phyloP scores from a whole-genome alignment of 2,113 vertebrate genomes.

The Excalfactoria chinensis region DNA sequence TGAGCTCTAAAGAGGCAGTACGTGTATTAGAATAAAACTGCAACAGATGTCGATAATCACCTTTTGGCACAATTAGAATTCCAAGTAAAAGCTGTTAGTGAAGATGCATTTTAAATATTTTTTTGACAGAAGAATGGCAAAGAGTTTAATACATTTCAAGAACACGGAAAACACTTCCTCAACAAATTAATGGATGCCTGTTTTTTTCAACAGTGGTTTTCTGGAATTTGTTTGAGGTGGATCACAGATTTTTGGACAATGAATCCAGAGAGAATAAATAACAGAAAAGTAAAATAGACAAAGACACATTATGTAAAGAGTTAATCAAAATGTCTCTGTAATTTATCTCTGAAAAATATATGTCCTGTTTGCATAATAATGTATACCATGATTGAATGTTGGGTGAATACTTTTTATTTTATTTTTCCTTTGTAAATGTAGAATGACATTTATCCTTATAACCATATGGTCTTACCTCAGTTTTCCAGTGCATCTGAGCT shows the following conservation, averaged over 20 bases:
- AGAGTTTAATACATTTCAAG: neutral
- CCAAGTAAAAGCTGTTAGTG: neutral
- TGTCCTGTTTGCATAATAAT: neutral
- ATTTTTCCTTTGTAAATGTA: neutral
- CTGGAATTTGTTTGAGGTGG: neutral
- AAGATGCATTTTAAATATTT: neutral
- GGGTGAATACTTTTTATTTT: neutral
- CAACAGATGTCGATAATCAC: neutral
- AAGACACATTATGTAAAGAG: neutral
- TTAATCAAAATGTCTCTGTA: neutral
- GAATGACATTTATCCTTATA: neutral
- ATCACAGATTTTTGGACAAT: neutral
- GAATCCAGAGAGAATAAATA: neutral
- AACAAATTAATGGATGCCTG: neutral
- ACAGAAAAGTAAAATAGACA: neutral
- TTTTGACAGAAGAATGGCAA: neutral
- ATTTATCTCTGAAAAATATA: neutral
- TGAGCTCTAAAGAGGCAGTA: neutral
- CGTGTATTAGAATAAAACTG: neutral
- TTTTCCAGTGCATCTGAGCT: neutral
- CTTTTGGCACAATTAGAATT: conserved; percentile 1
- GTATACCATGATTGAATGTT: neutral
- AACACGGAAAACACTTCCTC: neutral
- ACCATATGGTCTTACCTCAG: neutral
- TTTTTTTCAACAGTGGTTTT: neutral